Evolutionary conservation across 2,888 invertebrate genomes (phyloP).

Genomic region (Drosophila putrida): DNA sequence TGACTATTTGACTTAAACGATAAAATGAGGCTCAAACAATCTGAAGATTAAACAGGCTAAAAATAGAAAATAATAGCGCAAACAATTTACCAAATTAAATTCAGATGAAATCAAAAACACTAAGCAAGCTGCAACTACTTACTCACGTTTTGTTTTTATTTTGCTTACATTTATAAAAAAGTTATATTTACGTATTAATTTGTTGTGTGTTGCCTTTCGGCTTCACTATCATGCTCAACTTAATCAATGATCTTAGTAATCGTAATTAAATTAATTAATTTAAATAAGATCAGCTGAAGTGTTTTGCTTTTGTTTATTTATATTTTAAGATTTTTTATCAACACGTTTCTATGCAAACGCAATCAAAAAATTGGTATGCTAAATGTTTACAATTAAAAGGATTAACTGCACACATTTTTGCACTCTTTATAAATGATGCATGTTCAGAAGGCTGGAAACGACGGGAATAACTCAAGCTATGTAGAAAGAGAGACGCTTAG

Average conservation of each 20-base stretch:
- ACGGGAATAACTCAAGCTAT: constrained; percentile 16
- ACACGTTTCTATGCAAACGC: constrained; percentile 57
- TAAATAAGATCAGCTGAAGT: constrained; percentile 77
- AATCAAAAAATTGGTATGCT: constrained; percentile 65
- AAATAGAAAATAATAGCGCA: constrained; percentile 15
- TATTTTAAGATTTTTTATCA: constrained; percentile 42
- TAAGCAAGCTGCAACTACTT: constrained; percentile 65
- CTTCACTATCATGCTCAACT: constrained; percentile 64
- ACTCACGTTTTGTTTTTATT: constrained; percentile 67
- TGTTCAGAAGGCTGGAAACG: constrained; percentile 20
- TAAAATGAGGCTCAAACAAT: constrained; percentile 43
- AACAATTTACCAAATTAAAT: constrained; percentile 20
- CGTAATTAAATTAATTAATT: constrained; percentile 73
- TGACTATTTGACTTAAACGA: constrained; percentile 59
- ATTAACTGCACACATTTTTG: constrained; percentile 62
- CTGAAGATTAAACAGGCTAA: constrained; percentile 52
- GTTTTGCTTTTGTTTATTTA: constrained; percentile 32
- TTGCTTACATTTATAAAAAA: constrained; percentile 74
- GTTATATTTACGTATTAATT: constrained; percentile 66
- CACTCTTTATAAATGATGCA: constrained; percentile 71
- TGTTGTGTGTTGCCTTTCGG: constrained; percentile 58
- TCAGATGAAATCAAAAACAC: constrained; percentile 32
- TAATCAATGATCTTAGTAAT: constrained; percentile 78
- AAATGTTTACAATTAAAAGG: constrained; percentile 67
- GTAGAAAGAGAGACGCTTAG: constrained; percentile 44